Conservation (phyloP, 2,797 vertebrate genomes). For the Argentina silus region DNA sequence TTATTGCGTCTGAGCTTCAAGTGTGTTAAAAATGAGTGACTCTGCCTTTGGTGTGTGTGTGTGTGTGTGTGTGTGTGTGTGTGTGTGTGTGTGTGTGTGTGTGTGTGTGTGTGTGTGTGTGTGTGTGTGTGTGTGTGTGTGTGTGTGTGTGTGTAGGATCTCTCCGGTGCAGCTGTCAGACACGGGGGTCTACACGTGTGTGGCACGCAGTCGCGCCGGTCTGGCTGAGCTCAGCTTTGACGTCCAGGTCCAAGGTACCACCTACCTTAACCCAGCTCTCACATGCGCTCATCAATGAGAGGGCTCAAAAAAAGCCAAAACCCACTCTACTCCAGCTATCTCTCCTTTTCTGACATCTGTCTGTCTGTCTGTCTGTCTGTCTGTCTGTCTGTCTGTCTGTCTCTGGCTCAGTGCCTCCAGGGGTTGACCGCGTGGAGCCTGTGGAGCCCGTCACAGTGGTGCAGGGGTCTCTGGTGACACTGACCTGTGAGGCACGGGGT, state of each 20-base stretch:
- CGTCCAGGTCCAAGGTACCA: slow-evolving; percentile 86
- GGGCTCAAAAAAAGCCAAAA: no score
- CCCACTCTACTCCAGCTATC: background rate
- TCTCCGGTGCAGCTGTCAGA: slow-evolving; percentile 84
- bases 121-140: slow-evolving; percentile 15
- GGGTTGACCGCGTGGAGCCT: slow-evolving; percentile 79
- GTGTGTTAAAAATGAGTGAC: background rate
- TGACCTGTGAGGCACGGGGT: slow-evolving; percentile 87
- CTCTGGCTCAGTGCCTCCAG: slow-evolving; percentile 77
- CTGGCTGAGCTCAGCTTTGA: slow-evolving; percentile 82
- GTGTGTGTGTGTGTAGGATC: slow-evolving; percentile 76
- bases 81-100: slow-evolving; percentile 15
- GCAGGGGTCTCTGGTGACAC: slow-evolving; percentile 81
- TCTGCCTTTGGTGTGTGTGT: slow-evolving; percentile 18
- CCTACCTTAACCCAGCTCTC: background rate
- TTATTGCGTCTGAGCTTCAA: background rate
- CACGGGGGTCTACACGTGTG: slow-evolving; percentile 85
- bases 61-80: slow-evolving; percentile 27
- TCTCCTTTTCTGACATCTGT: background rate
- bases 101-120: slow-evolving; percentile 28
- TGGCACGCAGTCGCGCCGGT: slow-evolving; percentile 85
- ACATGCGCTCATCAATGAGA: background rate
- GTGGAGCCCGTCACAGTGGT: slow-evolving; percentile 81
- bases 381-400: slow-evolving; percentile 11
- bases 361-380: background rate